Conservation (phyloP, 2,113 vertebrate species). For the Corydoras sp. region DNA sequence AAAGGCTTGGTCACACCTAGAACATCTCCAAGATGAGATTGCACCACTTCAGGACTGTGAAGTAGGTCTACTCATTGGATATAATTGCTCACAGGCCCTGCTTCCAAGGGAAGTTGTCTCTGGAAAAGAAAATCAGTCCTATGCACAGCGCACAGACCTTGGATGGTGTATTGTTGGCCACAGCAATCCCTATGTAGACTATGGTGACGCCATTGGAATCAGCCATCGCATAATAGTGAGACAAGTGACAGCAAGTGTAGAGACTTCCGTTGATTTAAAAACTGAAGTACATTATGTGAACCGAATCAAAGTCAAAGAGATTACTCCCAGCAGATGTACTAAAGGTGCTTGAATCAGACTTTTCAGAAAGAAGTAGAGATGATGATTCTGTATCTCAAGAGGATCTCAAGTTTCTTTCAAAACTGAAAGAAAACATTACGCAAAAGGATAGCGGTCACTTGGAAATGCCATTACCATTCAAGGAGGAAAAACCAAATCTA, state of each 20-base stretch:
- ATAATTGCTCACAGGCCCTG: too few species aligned
- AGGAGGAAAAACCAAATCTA: slow-evolving; percentile 18
- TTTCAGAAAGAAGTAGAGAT: background rate
- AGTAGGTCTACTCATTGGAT: too few species aligned
- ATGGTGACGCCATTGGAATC: too few species aligned
- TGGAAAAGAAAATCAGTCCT: too few species aligned
- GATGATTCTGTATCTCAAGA: slow-evolving; percentile 11
- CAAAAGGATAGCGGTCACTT: slow-evolving; percentile 13
- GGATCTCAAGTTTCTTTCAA: background rate
- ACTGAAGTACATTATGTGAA: slow-evolving; percentile 9
- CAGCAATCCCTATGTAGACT: too few species aligned
- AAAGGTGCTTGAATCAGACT: slow-evolving; percentile 25
- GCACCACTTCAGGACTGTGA: slow-evolving; percentile 22
- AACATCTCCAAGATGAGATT: slow-evolving; percentile 31
- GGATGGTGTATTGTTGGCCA: too few species aligned
- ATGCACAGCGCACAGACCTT: too few species aligned
- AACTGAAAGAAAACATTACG: slow-evolving; percentile 17
- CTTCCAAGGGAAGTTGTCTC: too few species aligned
- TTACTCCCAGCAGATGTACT: background rate
- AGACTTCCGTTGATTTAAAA: background rate
- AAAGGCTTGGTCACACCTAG: slow-evolving; percentile 30
- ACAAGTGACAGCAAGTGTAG: background rate
- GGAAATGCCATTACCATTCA: slow-evolving; percentile 24
- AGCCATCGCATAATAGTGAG: too few species aligned
- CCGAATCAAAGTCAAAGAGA: background rate